phyloP scores from a whole-genome alignment of 2,797 vertebrate species.

The Moxostoma hubbsi region DNA sequence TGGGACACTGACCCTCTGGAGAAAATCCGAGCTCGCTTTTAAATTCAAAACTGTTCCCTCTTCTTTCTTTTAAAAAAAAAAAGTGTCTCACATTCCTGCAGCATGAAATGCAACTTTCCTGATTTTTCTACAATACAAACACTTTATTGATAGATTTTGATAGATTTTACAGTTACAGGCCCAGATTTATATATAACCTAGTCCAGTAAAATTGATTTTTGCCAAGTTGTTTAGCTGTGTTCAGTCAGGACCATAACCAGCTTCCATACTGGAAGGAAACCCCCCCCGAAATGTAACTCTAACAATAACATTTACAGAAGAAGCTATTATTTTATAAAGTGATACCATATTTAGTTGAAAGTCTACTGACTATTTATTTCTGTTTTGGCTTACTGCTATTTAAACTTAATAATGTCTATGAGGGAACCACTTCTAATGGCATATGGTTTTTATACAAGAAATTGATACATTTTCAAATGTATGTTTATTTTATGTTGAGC shows the following conservation, averaged over 20 bases:
- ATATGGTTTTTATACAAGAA: constrained; percentile 11
- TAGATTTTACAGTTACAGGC: neutral
- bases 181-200: neutral
- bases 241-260: neutral
- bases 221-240: neutral
- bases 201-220: neutral
- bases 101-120: constrained; percentile 13
- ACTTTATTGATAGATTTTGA: neutral
- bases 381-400: neutral
- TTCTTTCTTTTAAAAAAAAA: neutral
- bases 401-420: neutral
- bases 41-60: constrained; percentile 34
- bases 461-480: constrained; percentile 11
- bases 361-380: neutral
- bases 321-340: neutral
- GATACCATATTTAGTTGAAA: neutral
- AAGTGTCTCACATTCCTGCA: constrained; percentile 6
- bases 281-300: neutral
- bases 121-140: neutral
- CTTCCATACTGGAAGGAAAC: neutral
- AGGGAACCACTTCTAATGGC: neutral
- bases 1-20: constrained; percentile 70
- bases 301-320: neutral
- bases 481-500: neutral
- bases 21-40: constrained; percentile 69